Percentiles rank a stretch among this genome's conserved stretches.
Evolutionary conservation across 2,113 vertebrate genomes (phyloP).

Genomic region (Setophaga coronata): DNA sequence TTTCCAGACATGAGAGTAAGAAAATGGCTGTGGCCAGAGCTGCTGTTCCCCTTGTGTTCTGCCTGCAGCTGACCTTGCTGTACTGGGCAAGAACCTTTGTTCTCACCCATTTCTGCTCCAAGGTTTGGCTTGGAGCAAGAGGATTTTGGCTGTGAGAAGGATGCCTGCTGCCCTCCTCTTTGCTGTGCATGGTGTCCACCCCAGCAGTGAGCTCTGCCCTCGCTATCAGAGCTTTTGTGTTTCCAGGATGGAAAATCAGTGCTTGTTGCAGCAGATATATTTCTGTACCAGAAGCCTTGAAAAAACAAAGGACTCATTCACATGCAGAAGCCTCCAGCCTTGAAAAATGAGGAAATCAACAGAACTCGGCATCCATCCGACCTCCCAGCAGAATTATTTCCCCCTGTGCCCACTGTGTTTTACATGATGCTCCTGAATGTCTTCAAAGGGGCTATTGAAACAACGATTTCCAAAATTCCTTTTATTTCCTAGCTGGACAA

Average conservation of each 20-base stretch:
- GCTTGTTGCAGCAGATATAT: constrained; percentile 13
- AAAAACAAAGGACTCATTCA: constrained; percentile 45
- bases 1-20: not conserved
- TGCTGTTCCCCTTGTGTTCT: not conserved
- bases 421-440: not conserved
- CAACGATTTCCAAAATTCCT: constrained; percentile 14
- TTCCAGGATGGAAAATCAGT: not conserved
- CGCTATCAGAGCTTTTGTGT: not conserved
- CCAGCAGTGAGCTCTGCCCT: not conserved
- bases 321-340: constrained; percentile 34
- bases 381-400: constrained; percentile 30
- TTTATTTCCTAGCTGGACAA: constrained; percentile 10
- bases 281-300: constrained; percentile 28
- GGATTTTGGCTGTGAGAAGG: not conserved
- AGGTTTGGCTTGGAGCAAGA: not conserved
- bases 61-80: not conserved
- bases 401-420: not conserved
- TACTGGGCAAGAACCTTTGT: not conserved
- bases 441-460: constrained; percentile 10
- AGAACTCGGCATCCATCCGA: not conserved
- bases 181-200: not conserved
- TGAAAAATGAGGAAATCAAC: constrained; percentile 46
- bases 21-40: not conserved
- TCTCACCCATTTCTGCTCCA: not conserved
- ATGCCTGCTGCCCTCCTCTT: not conserved